These are phyloP conservation scores for Philypnodon macrostomus DNA, from an alignment of 2,797 vertebrate species.

Conservation along the genomic window DNA sequence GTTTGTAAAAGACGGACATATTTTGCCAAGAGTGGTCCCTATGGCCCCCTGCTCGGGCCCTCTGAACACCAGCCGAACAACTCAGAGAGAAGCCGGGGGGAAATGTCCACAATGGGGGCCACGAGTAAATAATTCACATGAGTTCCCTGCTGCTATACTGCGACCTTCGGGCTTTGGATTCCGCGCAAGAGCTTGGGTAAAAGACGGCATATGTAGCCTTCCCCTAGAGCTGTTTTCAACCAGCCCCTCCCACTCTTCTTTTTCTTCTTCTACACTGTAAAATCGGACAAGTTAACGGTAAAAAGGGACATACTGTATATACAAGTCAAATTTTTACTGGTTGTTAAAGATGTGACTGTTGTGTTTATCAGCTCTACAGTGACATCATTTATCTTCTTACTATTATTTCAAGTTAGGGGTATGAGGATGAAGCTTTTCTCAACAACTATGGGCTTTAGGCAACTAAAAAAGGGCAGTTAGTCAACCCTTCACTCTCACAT, in stretches of 20 bases:
- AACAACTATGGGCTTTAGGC: no score
- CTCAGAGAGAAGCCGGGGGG: conserved; percentile 29
- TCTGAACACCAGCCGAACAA: conserved; percentile 24
- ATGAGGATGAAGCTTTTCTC: no score
- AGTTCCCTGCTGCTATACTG: conserved; percentile 40
- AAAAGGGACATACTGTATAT: no score
- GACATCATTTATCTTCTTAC: no score
- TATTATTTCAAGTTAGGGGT: no score
- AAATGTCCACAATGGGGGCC: conserved; percentile 41
- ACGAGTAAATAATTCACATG: conserved; percentile 59
- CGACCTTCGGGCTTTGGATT: conserved; percentile 46
- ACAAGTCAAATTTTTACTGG: no score
- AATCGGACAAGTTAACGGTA: no score
- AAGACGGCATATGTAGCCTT: conserved; percentile 48
- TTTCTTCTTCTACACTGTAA: conserved; percentile 15
- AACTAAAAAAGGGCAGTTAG: no score
- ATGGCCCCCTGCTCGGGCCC: conserved; percentile 27
- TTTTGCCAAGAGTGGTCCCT: conserved; percentile 27
- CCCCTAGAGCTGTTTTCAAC: conserved; percentile 50
- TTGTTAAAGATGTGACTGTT: no score
- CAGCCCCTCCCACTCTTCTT: background rate
- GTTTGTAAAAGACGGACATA: conserved; percentile 12
- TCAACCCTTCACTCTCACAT: no score
- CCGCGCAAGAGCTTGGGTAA: conserved; percentile 35
- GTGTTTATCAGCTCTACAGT: no score